Base-by-base conservation (phyloP, 2,797 vertebrate species). In the Limosa lapponica region DNA sequence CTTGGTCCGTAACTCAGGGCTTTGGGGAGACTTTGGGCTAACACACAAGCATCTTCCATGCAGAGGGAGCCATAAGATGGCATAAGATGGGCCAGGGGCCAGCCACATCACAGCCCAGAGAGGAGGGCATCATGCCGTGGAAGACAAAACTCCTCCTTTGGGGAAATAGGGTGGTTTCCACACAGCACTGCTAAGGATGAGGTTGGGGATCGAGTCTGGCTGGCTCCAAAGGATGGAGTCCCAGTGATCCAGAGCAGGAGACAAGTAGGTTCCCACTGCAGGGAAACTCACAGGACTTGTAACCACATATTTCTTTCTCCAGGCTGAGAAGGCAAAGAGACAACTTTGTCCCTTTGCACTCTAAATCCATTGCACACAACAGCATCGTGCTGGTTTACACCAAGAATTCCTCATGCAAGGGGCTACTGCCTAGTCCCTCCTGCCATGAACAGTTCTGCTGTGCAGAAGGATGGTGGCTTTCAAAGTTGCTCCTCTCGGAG, bases 21-120 rank as follows among this genome's bases (percentile, higher is more conserved):
- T 75, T 37, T 10, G 19, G 46, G 7, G 8, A 27, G 32, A 27
- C 27, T 88, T 37, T 36, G 30, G 25, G 16, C 11, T 64, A 39
- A 58, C 34, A 37, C 36, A 44, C 22, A 8, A 20, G 17, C 13
- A 27, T 32, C 72, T 79, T 43, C 36, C 55, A 12, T 0, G 1
- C 16, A 15, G 25, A 4, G 3, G 22, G 34, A 72, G 10, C 20
- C 2, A 0, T 14, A 46, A 44, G n/a, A 51, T n/a, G n/a, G n/a
- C n/a, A n/a, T n/a, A n/a, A n/a, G 11, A 2, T 3, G 61, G 28
- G 37, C 18, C 20, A 10, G 34, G 19, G 17, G 6, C 28, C 37
- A 44, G 51, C 14, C 39, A 13, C 0, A 0, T 3, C 3, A 0
- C 57, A 72, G 49, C 43, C 30, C 1, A 3, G 15, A 59, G 41